A percentile compares a stretch with the other conserved stretches of the same genome.
Evolutionary conservation across 2,888 invertebrate species (phyloP).

Genomic region (Nebria brevicollis): DNA sequence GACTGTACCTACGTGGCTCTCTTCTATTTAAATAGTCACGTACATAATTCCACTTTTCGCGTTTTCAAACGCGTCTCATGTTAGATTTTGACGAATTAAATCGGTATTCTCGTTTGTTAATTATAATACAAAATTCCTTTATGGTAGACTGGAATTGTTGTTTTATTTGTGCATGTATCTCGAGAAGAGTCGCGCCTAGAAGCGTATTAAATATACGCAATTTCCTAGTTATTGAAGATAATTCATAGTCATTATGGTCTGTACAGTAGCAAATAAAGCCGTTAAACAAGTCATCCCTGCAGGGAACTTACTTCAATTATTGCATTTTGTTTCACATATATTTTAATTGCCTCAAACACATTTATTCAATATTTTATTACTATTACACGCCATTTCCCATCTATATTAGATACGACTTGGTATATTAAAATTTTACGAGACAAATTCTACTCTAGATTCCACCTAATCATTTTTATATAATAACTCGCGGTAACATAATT

Average conservation of each 20-base stretch:
- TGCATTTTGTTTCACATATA: neutral
- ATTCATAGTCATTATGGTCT: neutral
- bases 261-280: neutral
- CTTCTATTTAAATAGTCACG: no score
- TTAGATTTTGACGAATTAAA: no score
- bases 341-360: neutral
- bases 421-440: neutral
- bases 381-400: neutral
- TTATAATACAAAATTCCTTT: neutral
- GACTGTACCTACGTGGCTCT: no score
- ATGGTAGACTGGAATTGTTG: neutral
- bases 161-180: neutral
- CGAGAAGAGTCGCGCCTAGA: neutral
- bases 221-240: constrained; percentile 1
- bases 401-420: neutral
- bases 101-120: no score
- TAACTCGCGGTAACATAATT: constrained; percentile 20
- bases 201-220: neutral
- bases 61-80: no score
- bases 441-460: neutral
- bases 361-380: neutral
- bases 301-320: neutral
- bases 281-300: neutral
- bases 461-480: neutral
- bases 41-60: no score